A percentile compares a stretch with the other conserved stretches of the same genome.
These are phyloP conservation scores for Oreocharis arfaki DNA, from an alignment of 2,113 vertebrate species.

Conservation along the genomic window DNA sequence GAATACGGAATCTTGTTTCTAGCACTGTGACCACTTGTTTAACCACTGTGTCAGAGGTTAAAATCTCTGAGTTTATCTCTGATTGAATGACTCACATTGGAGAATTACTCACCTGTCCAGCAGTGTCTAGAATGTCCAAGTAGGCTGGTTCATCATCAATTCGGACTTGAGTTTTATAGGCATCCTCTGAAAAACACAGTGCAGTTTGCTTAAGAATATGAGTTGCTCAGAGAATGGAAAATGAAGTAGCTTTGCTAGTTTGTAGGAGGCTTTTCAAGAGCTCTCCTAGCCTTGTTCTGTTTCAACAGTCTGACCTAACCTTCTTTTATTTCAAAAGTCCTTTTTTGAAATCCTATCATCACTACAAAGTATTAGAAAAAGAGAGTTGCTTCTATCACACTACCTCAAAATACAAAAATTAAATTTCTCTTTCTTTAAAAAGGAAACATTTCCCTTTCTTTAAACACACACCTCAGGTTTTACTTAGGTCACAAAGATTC, in stretches of 20 bases:
- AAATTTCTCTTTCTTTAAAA: neutral
- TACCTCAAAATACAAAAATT: neutral
- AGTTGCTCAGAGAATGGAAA: neutral
- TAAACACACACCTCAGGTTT: neutral
- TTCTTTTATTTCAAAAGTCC: neutral
- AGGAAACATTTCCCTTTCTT: neutral
- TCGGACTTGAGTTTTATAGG: conserved; percentile 75
- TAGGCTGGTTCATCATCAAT: conserved; percentile 75
- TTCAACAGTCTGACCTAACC: neutral
- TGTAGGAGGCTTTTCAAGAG: neutral
- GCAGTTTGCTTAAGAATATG: neutral
- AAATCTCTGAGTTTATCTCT: neutral
- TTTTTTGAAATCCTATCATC: neutral
- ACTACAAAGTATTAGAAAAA: neutral
- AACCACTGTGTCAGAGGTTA: too few species aligned
- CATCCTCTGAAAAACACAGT: conserved; percentile 72
- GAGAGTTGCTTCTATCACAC: neutral
- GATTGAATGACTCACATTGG: neutral
- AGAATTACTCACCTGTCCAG: conserved; percentile 68
- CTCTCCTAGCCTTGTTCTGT: too few species aligned
- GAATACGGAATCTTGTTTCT: neutral
- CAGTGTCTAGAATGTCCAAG: conserved; percentile 77
- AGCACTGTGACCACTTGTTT: neutral
- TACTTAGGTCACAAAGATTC: neutral
- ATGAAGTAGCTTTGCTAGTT: neutral